Evolutionary conservation across 2,888 invertebrate genomes (phyloP).

Genomic region (Argyresthia goedartella): DNA sequence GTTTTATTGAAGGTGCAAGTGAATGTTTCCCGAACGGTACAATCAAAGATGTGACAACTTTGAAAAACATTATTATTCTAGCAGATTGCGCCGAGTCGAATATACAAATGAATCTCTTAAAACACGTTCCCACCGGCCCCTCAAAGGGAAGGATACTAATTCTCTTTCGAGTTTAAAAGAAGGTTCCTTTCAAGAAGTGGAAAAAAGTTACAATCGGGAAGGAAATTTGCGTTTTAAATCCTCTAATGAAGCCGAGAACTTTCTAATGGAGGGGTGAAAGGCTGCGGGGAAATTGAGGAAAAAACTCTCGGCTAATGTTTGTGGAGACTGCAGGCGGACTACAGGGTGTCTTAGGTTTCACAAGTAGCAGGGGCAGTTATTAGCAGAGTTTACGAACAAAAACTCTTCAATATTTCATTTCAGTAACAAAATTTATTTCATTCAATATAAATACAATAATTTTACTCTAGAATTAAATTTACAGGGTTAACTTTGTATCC

Average conservation of each 20-base stretch:
- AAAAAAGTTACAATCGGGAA: conserved; percentile 71
- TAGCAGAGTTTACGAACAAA: no score
- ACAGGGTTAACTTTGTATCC: neutral
- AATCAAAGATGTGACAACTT: neutral
- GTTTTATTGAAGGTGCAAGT: neutral
- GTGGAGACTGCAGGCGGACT: no score
- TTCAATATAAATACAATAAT: conserved; percentile 8
- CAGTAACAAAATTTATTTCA: conserved; percentile 40
- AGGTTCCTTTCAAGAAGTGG: conserved; percentile 66
- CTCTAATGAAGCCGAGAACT: conserved; percentile 70
- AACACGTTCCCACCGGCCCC: conserved; percentile 44
- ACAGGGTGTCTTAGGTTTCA: no score
- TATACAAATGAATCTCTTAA: conserved; percentile 52
- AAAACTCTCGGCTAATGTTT: conserved; percentile 28
- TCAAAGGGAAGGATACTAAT: conserved; percentile 67
- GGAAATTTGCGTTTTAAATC: conserved; percentile 72
- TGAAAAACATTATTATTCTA: conserved; percentile 48
- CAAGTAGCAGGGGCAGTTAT: no score
- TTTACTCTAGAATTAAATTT: conserved; percentile 4
- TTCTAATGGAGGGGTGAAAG: conserved; percentile 67
- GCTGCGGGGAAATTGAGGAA: conserved; percentile 62
- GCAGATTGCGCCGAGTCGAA: conserved; percentile 48
- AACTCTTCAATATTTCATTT: conserved; percentile 5
- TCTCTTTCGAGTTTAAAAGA: conserved; percentile 66
- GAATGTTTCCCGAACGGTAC: neutral